These are phyloP conservation scores for Drosophila emarginata DNA, from an alignment of 2,888 invertebrate species.

Conservation along the genomic window DNA sequence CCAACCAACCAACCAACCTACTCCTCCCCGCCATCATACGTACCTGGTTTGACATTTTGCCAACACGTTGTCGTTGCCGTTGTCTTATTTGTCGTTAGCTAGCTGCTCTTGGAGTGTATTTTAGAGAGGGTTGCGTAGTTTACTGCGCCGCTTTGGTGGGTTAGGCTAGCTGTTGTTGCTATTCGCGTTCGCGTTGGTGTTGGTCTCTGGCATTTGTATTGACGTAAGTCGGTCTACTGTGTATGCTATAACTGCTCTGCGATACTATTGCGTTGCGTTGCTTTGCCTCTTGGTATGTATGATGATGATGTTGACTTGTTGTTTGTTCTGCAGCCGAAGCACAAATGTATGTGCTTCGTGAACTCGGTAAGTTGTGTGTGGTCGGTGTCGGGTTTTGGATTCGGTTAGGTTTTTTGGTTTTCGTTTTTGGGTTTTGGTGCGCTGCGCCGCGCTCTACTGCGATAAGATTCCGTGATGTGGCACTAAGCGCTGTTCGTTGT, in stretches of 20 bases:
- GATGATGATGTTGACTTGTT: slow-evolving; percentile 63
- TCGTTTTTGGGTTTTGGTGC: slow-evolving; percentile 40
- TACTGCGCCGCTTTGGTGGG: slow-evolving; percentile 28
- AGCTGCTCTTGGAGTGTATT: slow-evolving; percentile 29
- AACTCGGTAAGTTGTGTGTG: slow-evolving; percentile 46
- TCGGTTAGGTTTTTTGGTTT: slow-evolving; percentile 44
- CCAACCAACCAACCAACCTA: not conserved
- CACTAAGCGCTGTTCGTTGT: slow-evolving; percentile 78
- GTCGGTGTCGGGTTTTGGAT: slow-evolving; percentile 34
- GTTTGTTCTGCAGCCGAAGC: slow-evolving; percentile 71
- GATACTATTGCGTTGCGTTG: slow-evolving; percentile 34
- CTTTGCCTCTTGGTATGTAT: slow-evolving; percentile 44
- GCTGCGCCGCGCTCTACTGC: slow-evolving; percentile 62
- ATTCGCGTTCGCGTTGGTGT: slow-evolving; percentile 14
- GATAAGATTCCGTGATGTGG: slow-evolving; percentile 76
- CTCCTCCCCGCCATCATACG: slow-evolving; percentile 19
- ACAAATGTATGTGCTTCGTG: slow-evolving; percentile 29
- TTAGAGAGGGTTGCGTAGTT: slow-evolving; percentile 64
- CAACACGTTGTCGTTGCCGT: slow-evolving; percentile 33
- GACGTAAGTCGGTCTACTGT: slow-evolving; percentile 43
- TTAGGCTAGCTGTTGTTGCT: slow-evolving; percentile 20
- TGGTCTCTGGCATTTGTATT: slow-evolving; percentile 48
- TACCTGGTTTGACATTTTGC: slow-evolving; percentile 66
- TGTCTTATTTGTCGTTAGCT: slow-evolving; percentile 1
- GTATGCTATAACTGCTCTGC: slow-evolving; percentile 69